Base-by-base conservation (phyloP, 2,888 invertebrate genomes). In the Lutraria lutraria region DNA sequence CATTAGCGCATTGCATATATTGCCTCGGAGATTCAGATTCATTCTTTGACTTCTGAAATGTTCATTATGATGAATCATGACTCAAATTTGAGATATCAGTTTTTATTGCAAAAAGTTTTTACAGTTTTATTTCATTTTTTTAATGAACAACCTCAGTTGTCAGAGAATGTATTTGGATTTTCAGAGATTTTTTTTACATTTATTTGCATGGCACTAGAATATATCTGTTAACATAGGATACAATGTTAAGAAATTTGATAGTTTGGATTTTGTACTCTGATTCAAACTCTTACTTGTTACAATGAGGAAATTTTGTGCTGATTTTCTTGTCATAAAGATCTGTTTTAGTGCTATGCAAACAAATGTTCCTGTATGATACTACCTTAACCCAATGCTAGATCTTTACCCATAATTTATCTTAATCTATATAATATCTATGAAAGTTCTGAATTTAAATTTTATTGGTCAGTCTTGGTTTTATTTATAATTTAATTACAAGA, bases 301-400 rank as follows among this genome's bases (percentile, higher is more conserved):
- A 43, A 4, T 43, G 43, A 4, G 43, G 43, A 43, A 43, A 43
- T 43, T n/a, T 43, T 43, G 43, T 43, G 43, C 43, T 43, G 43
- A 43, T 43, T 43, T 43, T 43, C 2, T 43, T 43, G 43, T 43
- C 43, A 2, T 43, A 76, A 12, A 31, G 19, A 76, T 76, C 8
- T 76, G 31, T 76, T 19, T 15, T 31, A 76, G 31, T 34, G 76
- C 76, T 25, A 76, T 76, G 34, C 76, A 76, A 76, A 76, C 19
- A 34, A 31, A 76, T 31, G 31, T 76, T n/a, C 76, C 19, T 76
- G 31, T 76, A 31, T 72, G 12, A n/a, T n/a, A 72, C 31, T 31
- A 72, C 31, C 72, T n/a, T 72, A 34, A 16, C 16, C 31, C 31
- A 76, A 34, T 76, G 76, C 76, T 76, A 76, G 76, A 76, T 76